Evolutionary conservation across 2,888 invertebrate genomes (phyloP), one percentile per base, ranked within the genome.

Genomic region (Drosophila anomalata): DNA sequence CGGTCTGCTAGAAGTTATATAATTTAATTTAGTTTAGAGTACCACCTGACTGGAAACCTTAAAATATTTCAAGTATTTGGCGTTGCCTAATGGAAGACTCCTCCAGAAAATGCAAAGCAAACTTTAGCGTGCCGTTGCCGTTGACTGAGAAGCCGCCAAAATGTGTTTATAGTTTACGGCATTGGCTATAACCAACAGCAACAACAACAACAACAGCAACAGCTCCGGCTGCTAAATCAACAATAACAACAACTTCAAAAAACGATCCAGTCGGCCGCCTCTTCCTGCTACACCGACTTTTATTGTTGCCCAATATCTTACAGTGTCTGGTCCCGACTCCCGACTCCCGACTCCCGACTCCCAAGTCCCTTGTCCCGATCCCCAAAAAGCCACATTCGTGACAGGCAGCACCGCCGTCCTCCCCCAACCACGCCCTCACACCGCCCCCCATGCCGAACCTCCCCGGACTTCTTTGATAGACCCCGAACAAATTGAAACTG

Each of bases 241-340:
- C 14, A 66, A 65, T 41, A 74, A 65, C 67, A 70, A 36, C 62
- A 76, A 82, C 86, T 79, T 86, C 70, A 78, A 84, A 80, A 81
- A 44, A 44, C 84, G 87, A 84, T 77, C 75, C 84, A 86, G 88
- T 82, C 77, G 80, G 80, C 65, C 80, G 86, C 74, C 77, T 87
- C 88, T 87, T 87, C 88, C 83, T 85, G 79, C 79, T 73, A 67
- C 69, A 59, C 58, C 56, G 62, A 44, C 62, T 57, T 36, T 66
- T 75, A 59, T 51, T 54, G 60, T 71, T 75, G 71, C 63, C 54
- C 65, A 47, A 66, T 66, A 46, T 54, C 39, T 24, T 31, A 42
- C n/a, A 46, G 52, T 44, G 52, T 42, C 52, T 26, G 39, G n/a
- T 42, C 14, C 41, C 63, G 39, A 36, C 33, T 47, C 14, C 14